These are phyloP conservation scores for Hemibagrus wyckioides DNA, from an alignment of 2,113 vertebrate genomes.

Conservation along the genomic window DNA sequence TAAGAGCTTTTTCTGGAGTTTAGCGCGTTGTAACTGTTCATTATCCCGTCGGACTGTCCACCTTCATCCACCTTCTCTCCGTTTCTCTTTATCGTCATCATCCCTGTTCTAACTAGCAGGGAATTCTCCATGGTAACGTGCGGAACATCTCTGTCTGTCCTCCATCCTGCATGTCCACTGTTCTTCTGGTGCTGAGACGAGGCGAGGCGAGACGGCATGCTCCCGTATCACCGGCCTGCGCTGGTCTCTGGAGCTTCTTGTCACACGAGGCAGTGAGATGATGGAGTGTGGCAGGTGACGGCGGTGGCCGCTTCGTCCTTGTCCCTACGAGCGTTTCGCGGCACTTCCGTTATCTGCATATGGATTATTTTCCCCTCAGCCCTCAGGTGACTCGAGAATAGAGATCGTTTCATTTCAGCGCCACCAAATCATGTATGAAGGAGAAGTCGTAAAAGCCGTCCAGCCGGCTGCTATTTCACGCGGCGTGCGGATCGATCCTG, in stretches of 20 bases:
- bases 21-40: neutral
- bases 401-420: slow-evolving; percentile 26
- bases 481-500: neutral
- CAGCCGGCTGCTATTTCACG: neutral
- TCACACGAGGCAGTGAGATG: slow-evolving; percentile 34
- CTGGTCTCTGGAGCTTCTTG: slow-evolving; percentile 17
- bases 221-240: neutral
- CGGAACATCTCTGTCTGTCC: slow-evolving; percentile 14
- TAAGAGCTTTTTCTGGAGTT: neutral
- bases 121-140: neutral
- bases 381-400: slow-evolving; percentile 37
- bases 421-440: slow-evolving; percentile 39
- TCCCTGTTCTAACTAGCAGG: neutral
- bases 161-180: slow-evolving; percentile 5
- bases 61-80: neutral
- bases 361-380: slow-evolving; percentile 41
- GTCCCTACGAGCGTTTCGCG: slow-evolving; percentile 31
- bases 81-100: neutral
- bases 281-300: slow-evolving; percentile 40
- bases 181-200: slow-evolving; percentile 25
- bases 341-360: slow-evolving; percentile 45
- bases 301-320: slow-evolving; percentile 50
- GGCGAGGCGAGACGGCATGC: neutral
- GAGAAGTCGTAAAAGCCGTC: slow-evolving; percentile 37
- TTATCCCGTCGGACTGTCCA: neutral